Conservation (phyloP, 64 coral and sea anemone genomes). For the Montipora sp. region DNA sequence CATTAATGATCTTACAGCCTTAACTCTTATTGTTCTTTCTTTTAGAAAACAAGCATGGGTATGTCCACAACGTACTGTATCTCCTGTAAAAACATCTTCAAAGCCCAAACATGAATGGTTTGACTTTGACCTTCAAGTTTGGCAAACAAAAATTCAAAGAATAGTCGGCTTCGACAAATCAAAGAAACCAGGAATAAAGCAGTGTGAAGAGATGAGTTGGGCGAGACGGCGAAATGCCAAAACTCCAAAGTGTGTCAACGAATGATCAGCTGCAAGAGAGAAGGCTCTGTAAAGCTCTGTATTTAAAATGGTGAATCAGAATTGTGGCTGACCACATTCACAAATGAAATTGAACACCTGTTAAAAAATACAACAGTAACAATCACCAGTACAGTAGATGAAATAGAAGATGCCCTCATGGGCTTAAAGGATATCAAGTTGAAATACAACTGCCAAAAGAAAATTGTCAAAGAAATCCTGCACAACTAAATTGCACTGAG, state of each 20-base stretch:
- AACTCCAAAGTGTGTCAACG: constrained; percentile 39
- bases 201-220: constrained; percentile 35
- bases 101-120: constrained; percentile 61
- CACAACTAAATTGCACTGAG: not conserved
- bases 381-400: constrained; percentile 35
- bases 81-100: constrained; percentile 38
- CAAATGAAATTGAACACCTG: constrained; percentile 40
- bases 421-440: too few species aligned
- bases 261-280: constrained; percentile 19
- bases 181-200: constrained; percentile 31
- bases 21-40: not conserved
- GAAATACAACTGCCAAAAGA: too few species aligned
- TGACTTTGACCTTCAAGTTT: constrained; percentile 77
- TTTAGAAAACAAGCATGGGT: constrained; percentile 35
- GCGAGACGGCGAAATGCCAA: constrained; percentile 46
- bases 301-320: constrained; percentile 26
- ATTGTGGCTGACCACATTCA: constrained; percentile 50
- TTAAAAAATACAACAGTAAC: constrained; percentile 4
- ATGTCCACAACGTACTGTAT: constrained; percentile 38
- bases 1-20: constrained; percentile 13
- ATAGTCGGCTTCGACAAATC: constrained; percentile 37
- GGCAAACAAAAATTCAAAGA: constrained; percentile 33
- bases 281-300: constrained; percentile 38
- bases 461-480: too few species aligned
- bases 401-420: not conserved